phyloP scores from a whole-genome alignment of 35 echinoderm and acorn worm species.

The Eucidaris tribuloides region DNA sequence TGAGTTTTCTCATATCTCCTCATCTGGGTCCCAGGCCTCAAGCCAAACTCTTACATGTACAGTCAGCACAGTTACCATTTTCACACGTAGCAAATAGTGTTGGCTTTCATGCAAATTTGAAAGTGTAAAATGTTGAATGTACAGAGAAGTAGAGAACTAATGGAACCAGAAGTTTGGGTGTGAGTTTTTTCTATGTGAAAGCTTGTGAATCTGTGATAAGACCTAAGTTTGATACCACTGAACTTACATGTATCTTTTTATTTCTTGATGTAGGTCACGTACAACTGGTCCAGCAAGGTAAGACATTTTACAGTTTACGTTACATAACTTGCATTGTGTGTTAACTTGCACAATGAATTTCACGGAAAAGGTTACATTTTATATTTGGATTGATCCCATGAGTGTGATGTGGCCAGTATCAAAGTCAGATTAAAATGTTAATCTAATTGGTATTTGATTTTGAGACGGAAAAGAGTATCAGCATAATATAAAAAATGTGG shows the following conservation, averaged over 20 bases:
- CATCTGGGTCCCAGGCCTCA: no score
- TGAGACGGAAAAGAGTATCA: background rate
- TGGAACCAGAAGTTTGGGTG: background rate
- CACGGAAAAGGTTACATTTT: no score
- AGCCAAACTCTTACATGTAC: no score
- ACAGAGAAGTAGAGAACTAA: background rate
- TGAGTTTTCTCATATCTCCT: no score
- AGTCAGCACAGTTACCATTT: no score
- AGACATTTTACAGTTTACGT: background rate
- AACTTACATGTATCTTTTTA: no score
- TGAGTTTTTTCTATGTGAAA: background rate
- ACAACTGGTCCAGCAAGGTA: conserved; percentile 26
- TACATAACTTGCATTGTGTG: background rate
- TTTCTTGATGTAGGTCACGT: background rate
- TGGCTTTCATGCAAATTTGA: background rate
- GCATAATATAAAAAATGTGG: no score
- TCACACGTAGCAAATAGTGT: background rate
- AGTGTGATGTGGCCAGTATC: no score
- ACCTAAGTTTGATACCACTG: no score
- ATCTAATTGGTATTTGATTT: background rate
- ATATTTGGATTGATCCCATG: no score
- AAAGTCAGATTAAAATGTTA: background rate
- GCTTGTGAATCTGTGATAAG: no score
- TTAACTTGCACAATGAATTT: background rate
- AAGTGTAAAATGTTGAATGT: background rate